A percentile compares a stretch with the other conserved stretches of the same genome.
phyloP scores from a whole-genome alignment of 2,888 invertebrate species.

The Oxytorus armatus region DNA sequence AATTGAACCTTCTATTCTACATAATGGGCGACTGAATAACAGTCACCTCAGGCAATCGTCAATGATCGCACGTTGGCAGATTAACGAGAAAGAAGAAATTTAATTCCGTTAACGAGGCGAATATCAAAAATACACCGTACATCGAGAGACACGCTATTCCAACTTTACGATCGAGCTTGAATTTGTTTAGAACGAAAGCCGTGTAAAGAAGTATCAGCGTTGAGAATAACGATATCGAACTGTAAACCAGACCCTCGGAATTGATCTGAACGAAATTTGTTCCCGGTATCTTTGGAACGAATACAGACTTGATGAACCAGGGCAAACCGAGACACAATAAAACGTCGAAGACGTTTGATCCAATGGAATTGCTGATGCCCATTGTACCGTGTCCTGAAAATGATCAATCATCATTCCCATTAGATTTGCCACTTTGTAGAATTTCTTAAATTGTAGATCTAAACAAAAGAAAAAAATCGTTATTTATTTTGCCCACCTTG shows the following conservation, averaged over 20 bases:
- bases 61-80: slow-evolving; percentile 89
- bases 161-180: slow-evolving; percentile 89
- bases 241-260: slow-evolving; percentile 91
- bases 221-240: slow-evolving; percentile 90
- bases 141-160: slow-evolving; percentile 89
- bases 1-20: not conserved
- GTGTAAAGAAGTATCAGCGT: slow-evolving; percentile 90
- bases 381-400: slow-evolving; percentile 89
- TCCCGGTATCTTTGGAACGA: slow-evolving; percentile 87
- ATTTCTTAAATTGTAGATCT: not conserved
- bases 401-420: slow-evolving; percentile 56
- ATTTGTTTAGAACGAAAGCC: slow-evolving; percentile 88
- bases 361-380: slow-evolving; percentile 93
- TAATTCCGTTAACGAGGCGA: slow-evolving; percentile 91
- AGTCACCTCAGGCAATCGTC: slow-evolving; percentile 68
- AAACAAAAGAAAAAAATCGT: not conserved
- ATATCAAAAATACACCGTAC: slow-evolving; percentile 88
- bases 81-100: slow-evolving; percentile 92
- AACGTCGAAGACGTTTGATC: slow-evolving; percentile 93
- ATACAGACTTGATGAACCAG: slow-evolving; percentile 90
- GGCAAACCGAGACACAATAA: slow-evolving; percentile 91
- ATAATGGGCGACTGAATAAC: slow-evolving; percentile 9
- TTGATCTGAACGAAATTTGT: slow-evolving; percentile 89
- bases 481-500: slow-evolving; percentile 87
- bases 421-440: not conserved